Base-by-base conservation (phyloP, 2,113 vertebrate species). In the Beaufortia kweichowensis region DNA sequence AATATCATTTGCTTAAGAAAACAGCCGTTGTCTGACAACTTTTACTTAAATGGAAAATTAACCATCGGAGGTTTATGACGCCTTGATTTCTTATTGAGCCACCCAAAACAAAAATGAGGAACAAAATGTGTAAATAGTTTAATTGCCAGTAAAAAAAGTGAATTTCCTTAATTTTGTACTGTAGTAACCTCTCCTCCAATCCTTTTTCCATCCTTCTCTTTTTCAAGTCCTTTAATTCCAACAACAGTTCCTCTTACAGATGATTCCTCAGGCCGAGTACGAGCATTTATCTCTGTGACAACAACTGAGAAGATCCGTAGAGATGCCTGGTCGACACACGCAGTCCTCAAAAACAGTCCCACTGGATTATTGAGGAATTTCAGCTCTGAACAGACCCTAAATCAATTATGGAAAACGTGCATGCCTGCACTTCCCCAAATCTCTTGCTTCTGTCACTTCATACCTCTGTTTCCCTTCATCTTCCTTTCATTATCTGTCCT, bases 311-410 rank as follows among this genome's bases (percentile, higher is more conserved):
- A 66, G 39, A 46, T 48, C 48, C 9, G 48, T 10, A 55, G 48
- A 69, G 48, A 29, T 55, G 67, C n/a, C 53, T 56, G 67, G 67
- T 29, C 12, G n/a, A 55, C 67, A 69, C 48, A 70, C 48, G 33
- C 23, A 9, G 35, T 76, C 24, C 62, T 65, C 50, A 66, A 66
- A 66, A 76, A 56, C 61, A 85, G 88, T 88, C 90, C 87, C 88
- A 29, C 84, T 82, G 89, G 90, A 91, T 91, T 89, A 90, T 88
- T 88, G 82, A 73, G 88, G 90, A 91, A 91, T 91, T 87, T 90
- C 87, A 89, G 82, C 86, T 76, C 82, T 23, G 84, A 89, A 79
- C 86, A 88, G 88, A 83, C 87, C 84, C 86, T 88, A 90, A 91
- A 89, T 90, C 91, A 90, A 88, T 90, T 90, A 88, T 88, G 86